Base-by-base conservation (phyloP, 2,888 invertebrate genomes). In the Amphipoea lucens region DNA sequence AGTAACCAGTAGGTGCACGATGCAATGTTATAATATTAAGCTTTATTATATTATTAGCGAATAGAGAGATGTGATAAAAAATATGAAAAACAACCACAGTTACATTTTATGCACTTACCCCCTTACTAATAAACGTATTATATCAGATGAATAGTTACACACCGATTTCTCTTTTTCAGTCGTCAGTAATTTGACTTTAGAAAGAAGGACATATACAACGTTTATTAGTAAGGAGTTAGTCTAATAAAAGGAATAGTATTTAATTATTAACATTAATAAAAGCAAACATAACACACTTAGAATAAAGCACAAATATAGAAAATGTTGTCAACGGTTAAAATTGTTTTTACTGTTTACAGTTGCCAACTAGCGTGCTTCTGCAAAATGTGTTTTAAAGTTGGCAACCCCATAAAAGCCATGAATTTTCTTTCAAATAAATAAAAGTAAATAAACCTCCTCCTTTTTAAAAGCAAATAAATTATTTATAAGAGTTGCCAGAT, bases 11-110 rank as follows among this genome's bases (percentile, higher is more conserved):
- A 4, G 5, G 20, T 62, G 74, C 81, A 62, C n/a, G 60, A 40
- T 81, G 75, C 80, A 68, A 80, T 73, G 73, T 65, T 79, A 66
- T 51, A 20, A 36, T 69, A n/a, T 40, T 17, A 75, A 68, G 45
- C 81, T 42, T 45, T 17, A 54, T 20, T 48, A 62, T n/a, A 48
- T 54, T 40, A 78, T 36, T 70, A 66, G 79, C 36, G 4, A 45
- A 60, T 2, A 48, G 23, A 66, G 23, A 66, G 17, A 57, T 7
- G 1, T 20, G 11, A 40, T 23, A 57, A 9, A 60, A 40, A 42
- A 36, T 6, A 42, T 42, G 42, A 74, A 45, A 11, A 48, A 2
- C 17, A 63, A 69, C 40, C 45, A 60, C 54, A 63, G 63, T 69
- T 9, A 68, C 67, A 62, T 81, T 81, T 51, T 45, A 69, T 63